Conservation (phyloP, 2,113 vertebrate species). For the Rafetus swinhoei region DNA sequence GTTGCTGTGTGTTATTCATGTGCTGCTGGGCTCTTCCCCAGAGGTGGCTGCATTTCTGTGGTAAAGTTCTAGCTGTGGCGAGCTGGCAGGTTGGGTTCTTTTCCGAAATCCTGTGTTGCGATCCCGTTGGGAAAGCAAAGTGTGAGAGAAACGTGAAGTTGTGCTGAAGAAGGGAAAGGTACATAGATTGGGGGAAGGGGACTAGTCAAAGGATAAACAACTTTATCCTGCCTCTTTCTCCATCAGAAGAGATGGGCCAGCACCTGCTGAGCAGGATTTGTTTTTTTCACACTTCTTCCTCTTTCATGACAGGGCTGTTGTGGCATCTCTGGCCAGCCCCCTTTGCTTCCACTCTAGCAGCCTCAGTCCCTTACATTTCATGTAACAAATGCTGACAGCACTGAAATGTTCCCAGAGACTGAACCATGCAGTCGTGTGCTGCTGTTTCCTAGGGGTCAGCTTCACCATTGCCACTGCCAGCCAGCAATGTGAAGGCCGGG, state of each 20-base stretch:
- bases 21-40: neutral
- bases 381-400: neutral
- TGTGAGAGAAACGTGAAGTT: neutral
- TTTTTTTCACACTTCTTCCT: neutral
- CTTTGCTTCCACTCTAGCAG: too few relatives aligned
- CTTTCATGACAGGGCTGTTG: neutral
- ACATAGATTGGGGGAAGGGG: neutral
- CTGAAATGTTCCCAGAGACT: neutral
- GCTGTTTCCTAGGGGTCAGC: fast-evolving
- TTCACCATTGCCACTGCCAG: fast-evolving
- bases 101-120: neutral
- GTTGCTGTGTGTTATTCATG: fast-evolving
- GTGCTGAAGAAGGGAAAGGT: neutral
- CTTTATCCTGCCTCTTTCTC: neutral
- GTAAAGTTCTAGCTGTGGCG: neutral
- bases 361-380: neutral
- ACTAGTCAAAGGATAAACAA: neutral
- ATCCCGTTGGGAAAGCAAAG: neutral
- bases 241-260: neutral
- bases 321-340: neutral
- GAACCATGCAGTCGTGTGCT: neutral
- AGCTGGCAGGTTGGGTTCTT: fast-evolving
- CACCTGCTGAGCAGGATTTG: neutral
- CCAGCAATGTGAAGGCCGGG: neutral
- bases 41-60: neutral